Conservation (phyloP, 2,888 invertebrate species). For the Junonia oenone region DNA sequence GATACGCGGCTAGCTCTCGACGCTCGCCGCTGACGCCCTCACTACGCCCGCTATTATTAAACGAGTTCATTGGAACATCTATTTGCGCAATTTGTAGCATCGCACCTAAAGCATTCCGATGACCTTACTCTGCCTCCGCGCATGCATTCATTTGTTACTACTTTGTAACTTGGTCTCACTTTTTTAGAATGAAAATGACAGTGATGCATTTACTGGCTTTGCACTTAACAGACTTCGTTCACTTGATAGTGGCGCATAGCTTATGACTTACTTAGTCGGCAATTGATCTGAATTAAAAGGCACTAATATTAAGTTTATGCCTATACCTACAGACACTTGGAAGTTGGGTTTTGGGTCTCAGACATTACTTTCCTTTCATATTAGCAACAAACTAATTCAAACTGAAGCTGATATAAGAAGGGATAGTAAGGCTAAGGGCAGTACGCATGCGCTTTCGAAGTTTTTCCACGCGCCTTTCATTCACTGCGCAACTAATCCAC, state of each 20-base stretch:
- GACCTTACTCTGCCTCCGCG: slow-evolving; percentile 60
- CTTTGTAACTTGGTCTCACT: slow-evolving; percentile 11
- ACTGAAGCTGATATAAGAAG: slow-evolving; percentile 5
- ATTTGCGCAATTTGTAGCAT: slow-evolving; percentile 76
- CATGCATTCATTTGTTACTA: slow-evolving; percentile 30
- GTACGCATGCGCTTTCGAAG: slow-evolving; percentile 65
- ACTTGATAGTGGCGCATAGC: neutral
- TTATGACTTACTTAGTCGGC: neutral
- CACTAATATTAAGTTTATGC: neutral
- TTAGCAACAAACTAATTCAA: slow-evolving; percentile 5
- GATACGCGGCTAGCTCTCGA: slow-evolving; percentile 36
- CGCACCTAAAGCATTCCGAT: slow-evolving; percentile 65
- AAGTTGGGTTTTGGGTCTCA: no score
- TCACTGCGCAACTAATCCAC: slow-evolving; percentile 67
- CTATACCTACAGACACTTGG: neutral
- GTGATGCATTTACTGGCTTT: neutral
- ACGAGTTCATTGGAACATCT: slow-evolving; percentile 79
- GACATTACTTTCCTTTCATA: no score
- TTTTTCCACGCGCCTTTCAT: slow-evolving; percentile 61
- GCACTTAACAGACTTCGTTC: neutral
- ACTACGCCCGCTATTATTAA: slow-evolving; percentile 75
- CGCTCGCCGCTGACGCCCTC: slow-evolving; percentile 61
- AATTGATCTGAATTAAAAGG: neutral
- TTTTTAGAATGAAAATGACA: slow-evolving; percentile 16
- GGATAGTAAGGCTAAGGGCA: slow-evolving; percentile 40